Conservation (phyloP, 2,797 vertebrate species). For the Typhlichthys eigenmanni region DNA sequence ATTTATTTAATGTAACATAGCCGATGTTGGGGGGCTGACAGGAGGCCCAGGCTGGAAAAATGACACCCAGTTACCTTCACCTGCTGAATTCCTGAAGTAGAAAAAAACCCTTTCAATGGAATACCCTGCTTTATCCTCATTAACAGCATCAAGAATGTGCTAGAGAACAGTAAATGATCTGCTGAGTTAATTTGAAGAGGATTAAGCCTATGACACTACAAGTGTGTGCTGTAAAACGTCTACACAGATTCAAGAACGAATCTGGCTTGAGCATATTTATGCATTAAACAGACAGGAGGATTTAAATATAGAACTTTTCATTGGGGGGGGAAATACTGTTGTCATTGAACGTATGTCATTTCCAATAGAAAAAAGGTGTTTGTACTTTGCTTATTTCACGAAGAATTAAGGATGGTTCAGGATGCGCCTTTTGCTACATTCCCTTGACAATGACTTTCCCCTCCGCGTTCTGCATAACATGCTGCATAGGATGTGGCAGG, state of each 20-base stretch:
- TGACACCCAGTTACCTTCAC: conserved; percentile 45
- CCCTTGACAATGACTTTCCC: conserved; percentile 24
- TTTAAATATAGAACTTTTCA: not conserved
- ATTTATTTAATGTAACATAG: conserved; percentile 74
- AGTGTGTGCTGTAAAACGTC: conserved; percentile 3
- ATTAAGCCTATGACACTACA: conserved; percentile 19
- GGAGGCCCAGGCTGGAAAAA: conserved; percentile 59
- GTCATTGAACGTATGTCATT: conserved; percentile 12
- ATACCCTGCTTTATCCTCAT: conserved; percentile 10
- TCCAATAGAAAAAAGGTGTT: conserved; percentile 56
- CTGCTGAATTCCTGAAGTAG: conserved; percentile 42
- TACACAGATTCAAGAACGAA: conserved; percentile 15
- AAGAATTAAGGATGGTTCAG: conserved; percentile 61
- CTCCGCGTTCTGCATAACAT: conserved; percentile 23
- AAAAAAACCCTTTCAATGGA: conserved; percentile 8
- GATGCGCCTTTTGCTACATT: conserved; percentile 18
- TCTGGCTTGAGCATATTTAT: conserved; percentile 36
- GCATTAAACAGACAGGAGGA: conserved; percentile 40
- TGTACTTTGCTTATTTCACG: conserved; percentile 48
- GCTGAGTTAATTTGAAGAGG: conserved; percentile 5
- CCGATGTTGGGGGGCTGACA: conserved; percentile 58
- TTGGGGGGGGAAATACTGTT: conserved; percentile 44
- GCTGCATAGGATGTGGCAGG: conserved; percentile 34
- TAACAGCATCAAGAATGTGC: conserved; percentile 17
- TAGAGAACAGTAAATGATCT: not conserved